phyloP scores from a whole-genome alignment of 2,113 vertebrate species.

The Limanda limanda region DNA sequence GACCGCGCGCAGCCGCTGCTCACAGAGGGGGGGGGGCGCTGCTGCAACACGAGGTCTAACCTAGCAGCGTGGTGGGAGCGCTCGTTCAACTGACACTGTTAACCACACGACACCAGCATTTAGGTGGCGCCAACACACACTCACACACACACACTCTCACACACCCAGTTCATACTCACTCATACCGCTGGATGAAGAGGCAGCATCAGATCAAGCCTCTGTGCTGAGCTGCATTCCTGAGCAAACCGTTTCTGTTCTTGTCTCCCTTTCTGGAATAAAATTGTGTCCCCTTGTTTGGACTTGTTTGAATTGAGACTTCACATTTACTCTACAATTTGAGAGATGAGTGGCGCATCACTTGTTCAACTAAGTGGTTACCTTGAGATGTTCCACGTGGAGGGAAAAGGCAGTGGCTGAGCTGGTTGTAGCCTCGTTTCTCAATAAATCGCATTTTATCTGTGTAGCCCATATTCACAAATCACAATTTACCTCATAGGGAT shows the following conservation, averaged over 20 bases:
- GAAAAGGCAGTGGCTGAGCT: no score
- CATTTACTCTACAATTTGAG: no score
- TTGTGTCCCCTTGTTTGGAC: neutral
- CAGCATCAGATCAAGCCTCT: neutral
- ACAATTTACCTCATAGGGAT: no score
- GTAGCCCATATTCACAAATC: no score
- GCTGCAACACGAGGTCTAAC: slow-evolving; percentile 53
- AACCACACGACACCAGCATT: slow-evolving; percentile 61
- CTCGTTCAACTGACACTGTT: slow-evolving; percentile 51
- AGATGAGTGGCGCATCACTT: no score
- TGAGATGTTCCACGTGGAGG: no score
- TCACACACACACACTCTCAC: neutral
- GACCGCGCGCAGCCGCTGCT: slow-evolving; percentile 50
- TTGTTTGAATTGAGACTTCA: no score
- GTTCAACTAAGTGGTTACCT: no score
- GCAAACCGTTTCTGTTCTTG: neutral
- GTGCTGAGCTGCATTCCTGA: neutral
- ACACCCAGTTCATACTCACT: neutral
- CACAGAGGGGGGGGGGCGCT: slow-evolving; percentile 36
- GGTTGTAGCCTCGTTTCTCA: no score
- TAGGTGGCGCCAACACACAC: slow-evolving; percentile 41
- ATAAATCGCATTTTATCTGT: no score
- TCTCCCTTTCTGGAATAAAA: neutral
- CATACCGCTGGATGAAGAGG: neutral
- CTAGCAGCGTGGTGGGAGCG: slow-evolving; percentile 39